Evolutionary conservation across 2,113 vertebrate genomes (phyloP), one percentile per base, ranked within the genome.

Genomic region (Cyprinodon brontotheroides): DNA sequence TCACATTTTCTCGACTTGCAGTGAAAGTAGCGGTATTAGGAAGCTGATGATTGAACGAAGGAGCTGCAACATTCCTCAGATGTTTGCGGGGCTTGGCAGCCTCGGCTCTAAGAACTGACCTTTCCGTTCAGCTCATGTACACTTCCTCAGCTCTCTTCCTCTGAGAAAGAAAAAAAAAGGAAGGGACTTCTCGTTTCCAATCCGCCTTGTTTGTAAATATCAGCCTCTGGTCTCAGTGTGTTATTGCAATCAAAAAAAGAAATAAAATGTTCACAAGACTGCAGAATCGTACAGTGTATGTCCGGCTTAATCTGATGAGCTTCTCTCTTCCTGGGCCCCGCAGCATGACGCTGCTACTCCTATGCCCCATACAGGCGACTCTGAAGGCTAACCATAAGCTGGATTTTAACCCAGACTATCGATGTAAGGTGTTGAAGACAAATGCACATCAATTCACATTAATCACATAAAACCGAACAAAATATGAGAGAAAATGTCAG

Each of bases 11-110:
- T 22, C 45, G 29, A 71, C 63, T 72, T 72, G 11, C 63, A 48
- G 67, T 29, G 39, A 77, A 70, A 75, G 13, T 63, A 63, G 72
- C 75, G 75, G 62, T 39, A 45, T 53, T 12, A 14, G 12, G 48
- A 53, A 53, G 17, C 48, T 53, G 7, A 53, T 29, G 65, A 76
- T 70, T 47, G 65, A 45, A 41, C 67, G 64, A 65, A 37, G 4
- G 68, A 73, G 75, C 74, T 65, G 84, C 68, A 76, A 87, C 87
- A 89, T 92, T 90, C 83, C 88, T 75, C 65, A 82, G 73, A 92
- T 89, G 84, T 84, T 88, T 87, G 80, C 38, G 36, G 83, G 79
- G 75, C 70, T 89, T 61, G 79, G 80, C 80, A 29, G 15, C 77
- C 45, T 3, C 14, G 4, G 41, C 67, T 40, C 78, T 48, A 64